Evolutionary conservation across 2,888 invertebrate genomes (phyloP).

Genomic region (Gastrophysa polygoni): DNA sequence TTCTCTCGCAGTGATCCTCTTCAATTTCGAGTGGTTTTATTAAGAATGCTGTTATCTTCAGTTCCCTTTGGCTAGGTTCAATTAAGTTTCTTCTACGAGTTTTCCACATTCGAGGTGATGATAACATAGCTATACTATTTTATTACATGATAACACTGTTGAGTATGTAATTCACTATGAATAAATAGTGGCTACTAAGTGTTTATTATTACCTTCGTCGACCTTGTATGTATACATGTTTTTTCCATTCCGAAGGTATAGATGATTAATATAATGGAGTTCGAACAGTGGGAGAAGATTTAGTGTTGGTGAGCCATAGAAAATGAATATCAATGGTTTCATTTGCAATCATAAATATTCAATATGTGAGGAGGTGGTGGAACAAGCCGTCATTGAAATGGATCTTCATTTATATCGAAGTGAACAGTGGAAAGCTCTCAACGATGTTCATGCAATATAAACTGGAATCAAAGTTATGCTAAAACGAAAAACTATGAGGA

Average conservation of each 20-base stretch:
- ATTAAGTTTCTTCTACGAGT: not conserved
- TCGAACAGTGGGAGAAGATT: not conserved
- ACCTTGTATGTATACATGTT: conserved; percentile 14
- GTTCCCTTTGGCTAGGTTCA: not conserved
- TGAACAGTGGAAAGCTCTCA: not conserved
- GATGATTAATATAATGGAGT: not conserved
- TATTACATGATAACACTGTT: conserved; percentile 13
- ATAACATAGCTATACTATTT: conserved; percentile 13
- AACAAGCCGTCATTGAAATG: not conserved
- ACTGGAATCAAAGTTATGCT: too few relatives aligned
- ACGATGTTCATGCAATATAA: not conserved
- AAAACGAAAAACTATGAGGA: too few relatives aligned
- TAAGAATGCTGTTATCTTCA: too few relatives aligned
- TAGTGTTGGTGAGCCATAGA: not conserved
- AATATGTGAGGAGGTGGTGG: not conserved
- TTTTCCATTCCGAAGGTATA: conserved; percentile 6
- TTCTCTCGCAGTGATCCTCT: too few relatives aligned
- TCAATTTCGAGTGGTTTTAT: too few relatives aligned
- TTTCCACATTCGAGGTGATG: not conserved
- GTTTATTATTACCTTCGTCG: conserved; percentile 13
- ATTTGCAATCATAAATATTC: not conserved
- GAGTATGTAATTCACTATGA: not conserved
- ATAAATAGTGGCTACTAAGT: conserved; percentile 6
- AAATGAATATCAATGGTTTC: not conserved
- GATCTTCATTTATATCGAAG: too few relatives aligned